A percentile compares a stretch with the other conserved stretches of the same genome.
Conservation (phyloP, 2,113 vertebrate species). For the Tupaia chinensis region DNA sequence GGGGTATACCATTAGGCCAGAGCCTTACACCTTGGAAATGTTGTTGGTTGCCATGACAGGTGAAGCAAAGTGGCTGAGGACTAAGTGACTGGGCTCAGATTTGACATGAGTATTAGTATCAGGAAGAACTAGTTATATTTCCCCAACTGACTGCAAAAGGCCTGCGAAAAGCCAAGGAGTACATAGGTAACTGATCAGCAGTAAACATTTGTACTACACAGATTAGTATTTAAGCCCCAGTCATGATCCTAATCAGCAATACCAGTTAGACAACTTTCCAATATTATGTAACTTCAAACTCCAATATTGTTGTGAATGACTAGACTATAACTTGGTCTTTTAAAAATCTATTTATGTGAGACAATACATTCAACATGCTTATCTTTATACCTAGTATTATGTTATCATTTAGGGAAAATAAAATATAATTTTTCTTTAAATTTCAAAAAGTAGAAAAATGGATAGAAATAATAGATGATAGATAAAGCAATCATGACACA, state of each 20-base stretch:
- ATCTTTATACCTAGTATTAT: neutral
- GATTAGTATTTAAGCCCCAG: neutral
- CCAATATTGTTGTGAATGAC: neutral
- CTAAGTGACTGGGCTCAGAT: neutral
- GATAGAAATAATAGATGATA: neutral
- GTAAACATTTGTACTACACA: neutral
- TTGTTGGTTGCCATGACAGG: neutral
- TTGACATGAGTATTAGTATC: neutral
- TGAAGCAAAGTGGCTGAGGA: neutral
- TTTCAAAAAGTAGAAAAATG: neutral
- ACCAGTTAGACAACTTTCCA: neutral
- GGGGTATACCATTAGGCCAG: neutral
- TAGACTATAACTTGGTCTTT: neutral
- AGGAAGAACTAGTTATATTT: neutral
- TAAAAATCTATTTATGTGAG: neutral
- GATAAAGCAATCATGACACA: neutral
- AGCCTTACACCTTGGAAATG: neutral
- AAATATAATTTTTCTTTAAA: neutral
- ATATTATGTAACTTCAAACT: neutral
- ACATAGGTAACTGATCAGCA: neutral
- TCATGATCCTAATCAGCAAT: neutral
- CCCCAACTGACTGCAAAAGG: neutral
- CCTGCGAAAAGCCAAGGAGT: neutral
- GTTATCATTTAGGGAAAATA: neutral
- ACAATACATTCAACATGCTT: neutral